Base-by-base conservation (phyloP, 2,888 invertebrate species). In the Mythimna lalbum region DNA sequence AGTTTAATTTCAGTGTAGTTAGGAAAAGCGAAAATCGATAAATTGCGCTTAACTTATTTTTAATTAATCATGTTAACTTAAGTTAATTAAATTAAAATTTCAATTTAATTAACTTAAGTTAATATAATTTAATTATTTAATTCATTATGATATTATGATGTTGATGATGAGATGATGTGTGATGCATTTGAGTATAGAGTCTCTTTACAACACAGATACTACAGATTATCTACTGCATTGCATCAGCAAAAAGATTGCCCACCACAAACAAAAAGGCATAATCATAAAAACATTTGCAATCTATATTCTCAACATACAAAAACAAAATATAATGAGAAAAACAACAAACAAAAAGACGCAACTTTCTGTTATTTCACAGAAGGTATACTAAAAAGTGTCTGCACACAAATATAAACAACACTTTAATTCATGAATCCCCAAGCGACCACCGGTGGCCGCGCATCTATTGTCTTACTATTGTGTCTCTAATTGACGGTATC, bases 261-360 rank as follows among this genome's bases (percentile, higher is more conserved):
- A 17, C 39, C 39, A 5, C 19, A 47, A 47, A 17, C 19, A 47
- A 49, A 47, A 19, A 6, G n/a, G 19, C 27, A 65, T 43, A 36
- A 23, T 17, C 36, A 43, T 43, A 21, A 36, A 68, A 67, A 57
- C 14, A 1, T 70, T 47, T 77, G 10, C 60, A 57, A 70, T 61
- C 55, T 9, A 12, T 14, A 60, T 27, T 56, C 12, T 33, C n/a
- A 76, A 14, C 14, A 14, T 57, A 53, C 21, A 49, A 49, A 53
- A 55, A 74, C 47, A 64, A 59, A 59, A 47, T n/a, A 33, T 12
- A 23, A 4, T 31, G 27, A n/a, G 12, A 33, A 60, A 27, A 76
- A 55, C 27, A 27, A 76, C 33, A 72, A 69, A 39, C 10, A 56
- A 69, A 19, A 27, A 6, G 4, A 27, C 5, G 9, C 23, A 43